Evolutionary conservation across 1,140 invertebrate species (phyloP), one percentile per base, ranked within the genome.

Genomic region (Dendroctonus valens): DNA sequence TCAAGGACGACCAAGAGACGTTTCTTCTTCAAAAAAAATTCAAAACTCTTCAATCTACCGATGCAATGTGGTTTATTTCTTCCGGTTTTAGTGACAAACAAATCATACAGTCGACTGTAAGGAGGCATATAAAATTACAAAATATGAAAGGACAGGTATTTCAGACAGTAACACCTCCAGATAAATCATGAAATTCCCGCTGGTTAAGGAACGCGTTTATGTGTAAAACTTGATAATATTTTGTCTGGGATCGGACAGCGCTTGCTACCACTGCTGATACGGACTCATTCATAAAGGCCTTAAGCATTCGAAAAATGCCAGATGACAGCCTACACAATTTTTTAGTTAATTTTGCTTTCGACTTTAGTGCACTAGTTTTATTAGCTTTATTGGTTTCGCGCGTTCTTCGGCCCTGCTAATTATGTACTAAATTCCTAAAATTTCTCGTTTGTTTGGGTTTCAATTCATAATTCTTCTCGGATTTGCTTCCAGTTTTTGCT

Each of bases 201-300:
- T 65, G 62, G 51, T 65, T 57, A 57, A 65, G 62, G 62, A 65
- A 65, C 62, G 52, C 62, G 53, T 65, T 65, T 65, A 65, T 65
- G 62, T 53, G 9, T 26, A 65, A 65, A 65, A 55, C 62, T 58
- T 65, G 62, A 57, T 65, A 57, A 65, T 65, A 65, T 65, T 65
- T 65, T 46, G 62, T 65, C 62, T 65, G 62, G 41, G 46, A 44
- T 46, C 42, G 42, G 62, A 58, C 62, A 57, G 62, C 8, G 41
- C 38, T 53, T 57, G 62, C 62, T 65, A 65, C 62, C 62, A 65
- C 62, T 54, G 60, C 60, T 63, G 60, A 41, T 55, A 54, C 11
- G 14, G 39, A 6, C 51, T 41, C 60, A 63, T 63, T 63, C 60
- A 63, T 63, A 63, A 63, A 54, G 40, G 38, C 5, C 12, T 54